A percentile compares a stretch with the other conserved stretches of the same genome.
Conservation (phyloP, 2,113 vertebrate species). For the Henicopernis longicauda region DNA sequence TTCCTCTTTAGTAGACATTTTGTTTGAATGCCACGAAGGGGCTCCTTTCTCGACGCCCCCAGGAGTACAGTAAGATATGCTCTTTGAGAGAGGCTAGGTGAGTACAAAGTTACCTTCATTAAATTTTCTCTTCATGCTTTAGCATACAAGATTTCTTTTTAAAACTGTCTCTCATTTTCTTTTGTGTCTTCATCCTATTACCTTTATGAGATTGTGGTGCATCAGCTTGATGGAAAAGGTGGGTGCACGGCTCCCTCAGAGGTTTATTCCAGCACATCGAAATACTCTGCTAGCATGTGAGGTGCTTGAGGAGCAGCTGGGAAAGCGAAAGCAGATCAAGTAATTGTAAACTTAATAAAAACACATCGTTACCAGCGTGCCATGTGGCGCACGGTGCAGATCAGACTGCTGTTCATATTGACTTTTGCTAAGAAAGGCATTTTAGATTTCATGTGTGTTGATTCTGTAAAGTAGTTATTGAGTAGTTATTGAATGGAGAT, state of each 20-base stretch:
- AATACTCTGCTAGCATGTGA: background rate
- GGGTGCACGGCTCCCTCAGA: background rate
- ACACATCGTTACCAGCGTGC: background rate
- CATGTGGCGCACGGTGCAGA: background rate
- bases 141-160: constrained; percentile 7
- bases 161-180: background rate
- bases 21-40: constrained; percentile 40
- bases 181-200: constrained; percentile 47
- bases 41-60: background rate
- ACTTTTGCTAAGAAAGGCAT: background rate
- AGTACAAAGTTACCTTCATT: constrained; percentile 37
- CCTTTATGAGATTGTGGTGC: constrained; percentile 6
- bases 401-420: background rate
- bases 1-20: constrained; percentile 51
- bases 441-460: background rate
- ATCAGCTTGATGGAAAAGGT: constrained; percentile 37
- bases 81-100: constrained; percentile 22
- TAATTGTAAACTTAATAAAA: background rate
- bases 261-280: background rate
- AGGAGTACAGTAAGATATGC: constrained; percentile 26
- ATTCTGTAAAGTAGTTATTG: background rate
- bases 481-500: background rate
- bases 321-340: background rate
- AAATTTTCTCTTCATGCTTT: constrained; percentile 8
- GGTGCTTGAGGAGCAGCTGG: constrained; percentile 12